These are phyloP conservation scores for Lithophane semibrunnea DNA, from an alignment of 2,888 invertebrate species.

Conservation along the genomic window DNA sequence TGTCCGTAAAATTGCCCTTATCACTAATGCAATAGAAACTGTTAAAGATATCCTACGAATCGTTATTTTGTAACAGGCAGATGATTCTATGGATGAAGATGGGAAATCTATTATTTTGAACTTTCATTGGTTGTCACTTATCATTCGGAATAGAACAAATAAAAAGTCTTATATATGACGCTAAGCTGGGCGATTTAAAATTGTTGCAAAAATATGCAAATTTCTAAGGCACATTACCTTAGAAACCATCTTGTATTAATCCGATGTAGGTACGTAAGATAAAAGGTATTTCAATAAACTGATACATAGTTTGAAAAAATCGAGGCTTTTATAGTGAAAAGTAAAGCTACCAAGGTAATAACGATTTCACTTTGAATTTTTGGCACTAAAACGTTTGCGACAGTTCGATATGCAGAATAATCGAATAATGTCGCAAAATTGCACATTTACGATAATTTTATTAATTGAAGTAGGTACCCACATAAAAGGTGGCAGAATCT, in stretches of 20 bases:
- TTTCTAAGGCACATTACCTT: constrained; percentile 21
- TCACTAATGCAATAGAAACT: background rate
- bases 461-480: background rate
- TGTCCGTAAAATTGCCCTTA: background rate
- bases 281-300: constrained; percentile 49
- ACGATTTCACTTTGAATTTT: constrained; percentile 55
- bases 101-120: background rate
- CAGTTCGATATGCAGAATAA: constrained; percentile 46
- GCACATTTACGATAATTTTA: constrained; percentile 14
- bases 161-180: background rate
- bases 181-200: background rate
- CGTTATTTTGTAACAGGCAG: background rate
- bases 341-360: constrained; percentile 53
- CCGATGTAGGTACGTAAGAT: constrained; percentile 4
- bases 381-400: constrained; percentile 52
- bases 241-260: constrained; percentile 37
- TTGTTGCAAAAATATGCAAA: too few relatives aligned
- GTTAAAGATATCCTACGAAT: background rate
- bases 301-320: constrained; percentile 52
- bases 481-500: background rate
- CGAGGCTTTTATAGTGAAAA: constrained; percentile 54
- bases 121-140: background rate
- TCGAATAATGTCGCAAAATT: constrained; percentile 37
- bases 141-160: background rate
- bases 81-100: background rate